Conservation (phyloP, 2,888 invertebrate genomes). For the Hyles lineata region DNA sequence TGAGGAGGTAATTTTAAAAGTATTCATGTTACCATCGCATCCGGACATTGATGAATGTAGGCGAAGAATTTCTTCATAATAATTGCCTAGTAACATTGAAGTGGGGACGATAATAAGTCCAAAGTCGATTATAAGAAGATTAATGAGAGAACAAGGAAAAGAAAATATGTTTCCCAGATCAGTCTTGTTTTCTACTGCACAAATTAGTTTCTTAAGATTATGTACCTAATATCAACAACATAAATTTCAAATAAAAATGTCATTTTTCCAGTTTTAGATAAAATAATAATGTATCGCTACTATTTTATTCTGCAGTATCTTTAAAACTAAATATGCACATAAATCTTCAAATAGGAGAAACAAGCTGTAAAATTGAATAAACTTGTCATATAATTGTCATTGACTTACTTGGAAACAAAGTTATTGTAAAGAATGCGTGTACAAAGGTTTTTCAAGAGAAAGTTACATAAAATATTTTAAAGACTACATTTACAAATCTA, state of each 20-base stretch:
- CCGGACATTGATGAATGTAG: neutral
- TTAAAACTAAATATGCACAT: too few relatives aligned
- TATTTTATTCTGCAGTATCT: too few relatives aligned
- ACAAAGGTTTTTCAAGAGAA: neutral
- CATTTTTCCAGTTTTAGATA: too few relatives aligned
- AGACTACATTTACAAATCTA: neutral
- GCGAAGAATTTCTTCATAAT: neutral
- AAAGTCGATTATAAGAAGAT: neutral
- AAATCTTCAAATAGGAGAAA: neutral
- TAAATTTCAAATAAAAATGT: too few relatives aligned
- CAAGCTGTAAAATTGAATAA: neutral
- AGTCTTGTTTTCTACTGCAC: neutral
- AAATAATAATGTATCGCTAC: too few relatives aligned
- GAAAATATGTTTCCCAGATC: neutral
- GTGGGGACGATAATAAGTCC: neutral
- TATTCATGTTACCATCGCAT: neutral
- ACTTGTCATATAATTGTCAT: neutral
- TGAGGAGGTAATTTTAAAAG: slow-evolving; percentile 1
- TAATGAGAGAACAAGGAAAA: neutral
- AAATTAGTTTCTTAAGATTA: too few relatives aligned
- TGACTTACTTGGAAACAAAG: neutral
- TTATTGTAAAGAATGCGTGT: neutral
- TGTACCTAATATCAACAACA: too few relatives aligned
- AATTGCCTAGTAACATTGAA: neutral
- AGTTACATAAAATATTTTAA: neutral